A percentile compares a stretch with the other conserved stretches of the same genome.
These are phyloP conservation scores for Sciurus vulgaris DNA, from an alignment of 2,797 vertebrate species.

Conservation along the genomic window DNA sequence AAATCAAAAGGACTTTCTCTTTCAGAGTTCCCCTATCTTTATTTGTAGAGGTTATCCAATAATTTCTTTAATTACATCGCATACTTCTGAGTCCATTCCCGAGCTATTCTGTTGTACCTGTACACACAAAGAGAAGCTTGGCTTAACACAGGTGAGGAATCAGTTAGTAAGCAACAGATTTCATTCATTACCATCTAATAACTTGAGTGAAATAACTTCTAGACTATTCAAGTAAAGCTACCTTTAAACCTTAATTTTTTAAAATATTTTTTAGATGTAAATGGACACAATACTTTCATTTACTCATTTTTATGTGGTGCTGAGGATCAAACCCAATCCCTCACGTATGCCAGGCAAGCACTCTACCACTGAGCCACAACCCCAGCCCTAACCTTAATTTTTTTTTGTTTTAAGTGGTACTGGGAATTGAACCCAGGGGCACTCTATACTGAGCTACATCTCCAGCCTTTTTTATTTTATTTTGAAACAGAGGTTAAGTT, in stretches of 20 bases:
- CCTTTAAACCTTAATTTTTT: background rate
- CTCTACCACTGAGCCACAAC: too few species aligned
- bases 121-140: slow-evolving; percentile 85
- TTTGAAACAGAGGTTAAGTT: too few species aligned
- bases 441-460: too few species aligned
- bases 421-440: too few species aligned
- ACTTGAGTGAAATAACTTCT: slow-evolving; percentile 26
- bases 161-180: slow-evolving; percentile 71
- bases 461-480: too few species aligned
- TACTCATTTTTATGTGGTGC: too few species aligned
- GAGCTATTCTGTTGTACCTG: slow-evolving; percentile 99
- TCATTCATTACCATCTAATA: slow-evolving; percentile 67
- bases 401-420: too few species aligned
- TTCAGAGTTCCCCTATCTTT: slow-evolving; percentile 98
- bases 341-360: too few species aligned
- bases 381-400: too few species aligned
- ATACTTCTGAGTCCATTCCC: slow-evolving; percentile 99
- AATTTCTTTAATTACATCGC: slow-evolving; percentile 98
- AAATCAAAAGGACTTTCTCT: slow-evolving; percentile 98
- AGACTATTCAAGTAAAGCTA: slow-evolving; percentile 50
- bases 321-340: too few species aligned
- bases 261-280: too few species aligned
- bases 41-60: slow-evolving; percentile 96
- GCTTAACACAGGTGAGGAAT: slow-evolving; percentile 79
- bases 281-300: too few species aligned